A percentile compares a stretch with the other conserved stretches of the same genome.
phyloP scores from a whole-genome alignment of 2,797 vertebrate species.

The Chelon labrosus region DNA sequence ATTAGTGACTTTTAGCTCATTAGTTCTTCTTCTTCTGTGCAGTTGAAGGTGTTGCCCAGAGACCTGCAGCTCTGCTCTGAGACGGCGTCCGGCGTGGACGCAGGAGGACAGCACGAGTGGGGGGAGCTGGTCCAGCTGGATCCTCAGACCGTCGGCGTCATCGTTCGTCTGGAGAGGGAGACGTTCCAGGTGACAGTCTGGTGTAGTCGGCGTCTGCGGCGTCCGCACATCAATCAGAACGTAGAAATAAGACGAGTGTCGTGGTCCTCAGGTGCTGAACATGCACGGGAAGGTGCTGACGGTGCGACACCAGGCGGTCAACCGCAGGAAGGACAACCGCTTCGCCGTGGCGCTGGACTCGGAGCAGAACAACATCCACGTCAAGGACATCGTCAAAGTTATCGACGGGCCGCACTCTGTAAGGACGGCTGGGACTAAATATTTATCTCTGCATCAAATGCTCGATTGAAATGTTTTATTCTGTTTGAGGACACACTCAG shows the following conservation, averaged over 20 bases:
- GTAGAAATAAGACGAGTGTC: too few relatives aligned
- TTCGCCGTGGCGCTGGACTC: constrained; percentile 95
- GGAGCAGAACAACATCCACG: constrained; percentile 97
- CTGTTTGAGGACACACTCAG: too few relatives aligned
- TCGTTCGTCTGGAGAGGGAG: constrained; percentile 94
- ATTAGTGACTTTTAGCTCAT: too few relatives aligned
- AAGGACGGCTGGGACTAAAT: constrained; percentile 43
- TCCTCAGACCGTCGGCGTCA: constrained; percentile 93
- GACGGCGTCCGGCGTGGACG: constrained; percentile 95
- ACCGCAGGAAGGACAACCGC: constrained; percentile 94
- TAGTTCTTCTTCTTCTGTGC: not conserved
- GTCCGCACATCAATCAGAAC: not conserved
- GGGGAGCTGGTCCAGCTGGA: constrained; percentile 96
- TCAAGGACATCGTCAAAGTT: constrained; percentile 97
- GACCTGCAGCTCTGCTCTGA: constrained; percentile 97
- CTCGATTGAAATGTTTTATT: too few relatives aligned
- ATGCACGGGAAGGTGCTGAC: constrained; percentile 96
- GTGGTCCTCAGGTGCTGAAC: constrained; percentile 88
- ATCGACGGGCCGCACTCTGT: constrained; percentile 97
- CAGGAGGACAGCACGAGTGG: constrained; percentile 96
- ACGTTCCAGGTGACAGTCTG: constrained; percentile 90
- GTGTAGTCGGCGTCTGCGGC: not conserved
- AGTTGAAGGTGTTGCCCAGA: constrained; percentile 95
- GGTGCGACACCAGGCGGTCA: constrained; percentile 95
- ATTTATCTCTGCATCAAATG: fast-evolving